Evolutionary conservation across 1,140 invertebrate genomes (phyloP), one percentile per base, ranked within the genome.

Genomic region (Eciton burchellii): DNA sequence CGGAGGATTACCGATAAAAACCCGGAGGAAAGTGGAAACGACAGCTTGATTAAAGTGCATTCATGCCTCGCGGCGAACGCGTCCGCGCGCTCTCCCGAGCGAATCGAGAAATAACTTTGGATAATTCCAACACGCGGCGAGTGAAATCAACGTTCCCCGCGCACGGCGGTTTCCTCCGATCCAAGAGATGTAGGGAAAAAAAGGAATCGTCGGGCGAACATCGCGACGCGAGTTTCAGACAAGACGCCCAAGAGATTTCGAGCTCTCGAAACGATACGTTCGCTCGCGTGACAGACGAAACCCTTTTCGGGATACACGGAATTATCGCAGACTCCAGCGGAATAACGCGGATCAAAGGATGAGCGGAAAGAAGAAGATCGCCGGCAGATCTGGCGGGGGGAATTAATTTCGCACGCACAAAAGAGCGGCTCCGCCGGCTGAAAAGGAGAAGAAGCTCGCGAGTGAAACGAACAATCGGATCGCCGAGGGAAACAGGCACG

Each of bases 371-470:
- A 60, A 60, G 66, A 86, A 56, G 16, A 84, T 29, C 65, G 59
- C 45, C 45, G 26, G 47, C 57, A 35, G 60, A 54, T 72, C 57
- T 66, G 19, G 45, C 77, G 70, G 62, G 74, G 81, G 56, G 63
- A 89, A 90, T 59, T 89, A 82, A 88, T 89, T 88, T 52, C 71
- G 65, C 77, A 82, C 71, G 54, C 82, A 89, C 84, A 88, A 89
- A 90, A 88, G 74, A 63, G 71, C 41, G 73, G 26, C 26, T 63
- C 52, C 68, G 82, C 74, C 62, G 24, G 16, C 24, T 56, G 62
- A 65, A 84, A 73, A 59, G 65, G 45, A 60, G 87, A n/a, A n/a
- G n/a, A n/a, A n/a, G n/a, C n/a, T n/a, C 19, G 57, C 29, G 11
- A 54, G 29, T 43, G 35, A 71, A 35, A 56, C 35, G 16, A 71